Evolutionary conservation across 2,113 vertebrate genomes (phyloP).

Genomic region (Callospermophilus lateralis): DNA sequence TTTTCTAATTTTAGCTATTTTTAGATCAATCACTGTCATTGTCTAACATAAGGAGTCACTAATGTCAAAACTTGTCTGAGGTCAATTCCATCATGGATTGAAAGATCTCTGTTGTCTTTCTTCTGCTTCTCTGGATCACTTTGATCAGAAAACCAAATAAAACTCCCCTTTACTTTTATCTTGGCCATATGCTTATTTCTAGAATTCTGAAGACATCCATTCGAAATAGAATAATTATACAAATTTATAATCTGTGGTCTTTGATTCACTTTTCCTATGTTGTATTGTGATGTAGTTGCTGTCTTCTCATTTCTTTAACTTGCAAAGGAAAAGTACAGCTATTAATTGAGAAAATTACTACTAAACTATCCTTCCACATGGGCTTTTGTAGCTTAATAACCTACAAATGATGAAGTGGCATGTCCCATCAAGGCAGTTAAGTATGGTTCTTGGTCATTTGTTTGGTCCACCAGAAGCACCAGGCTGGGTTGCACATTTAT

Average conservation of each 20-base stretch:
- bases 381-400: not conserved
- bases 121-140: not conserved
- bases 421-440: not conserved
- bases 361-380: not conserved
- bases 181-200: not conserved
- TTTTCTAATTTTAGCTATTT: not conserved
- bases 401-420: not conserved
- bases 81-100: not conserved
- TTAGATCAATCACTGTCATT: not conserved
- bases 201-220: not conserved
- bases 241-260: not conserved
- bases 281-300: not conserved
- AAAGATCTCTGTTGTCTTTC: not conserved
- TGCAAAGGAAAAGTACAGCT: not conserved
- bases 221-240: not conserved
- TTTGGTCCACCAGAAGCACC: not conserved
- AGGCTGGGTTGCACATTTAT: accelerated
- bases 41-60: not conserved
- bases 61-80: not conserved
- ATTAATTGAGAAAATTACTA: not conserved
- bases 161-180: not conserved
- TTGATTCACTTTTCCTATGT: not conserved
- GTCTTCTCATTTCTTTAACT: not conserved
- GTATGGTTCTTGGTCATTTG: not conserved
- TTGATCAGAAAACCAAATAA: not conserved